Evolutionary conservation across 2,888 invertebrate species (phyloP), one percentile per base, ranked within the genome.

Genomic region (Cyclophora punctaria): DNA sequence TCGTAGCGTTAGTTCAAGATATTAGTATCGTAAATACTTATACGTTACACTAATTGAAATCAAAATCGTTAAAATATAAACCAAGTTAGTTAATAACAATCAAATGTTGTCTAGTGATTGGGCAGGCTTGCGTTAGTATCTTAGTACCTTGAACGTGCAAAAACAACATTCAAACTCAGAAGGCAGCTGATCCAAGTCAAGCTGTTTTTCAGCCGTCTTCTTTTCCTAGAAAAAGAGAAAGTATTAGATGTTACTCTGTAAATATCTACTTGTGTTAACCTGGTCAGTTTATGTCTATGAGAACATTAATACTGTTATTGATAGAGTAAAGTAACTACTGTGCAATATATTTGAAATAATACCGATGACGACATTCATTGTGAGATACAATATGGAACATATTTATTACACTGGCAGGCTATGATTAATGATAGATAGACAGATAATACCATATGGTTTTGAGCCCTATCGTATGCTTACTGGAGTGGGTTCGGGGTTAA

Each of bases 101-200:
- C 20, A 20, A 20, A 20, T 20, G 20, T 20, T 20, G 20, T 20
- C 20, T 49, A 20, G 20, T 20, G 20, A 37, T 45, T 48, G 47
- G 41, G 35, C 46, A 48, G 50, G 51, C 54, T 55, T 44, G 48
- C 49, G 63, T 85, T 86, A 85, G 78, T 78, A 65, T 73, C 71
- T 86, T 85, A 87, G 84, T 94, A 96, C 96, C 96, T 96, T 96
- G 86, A 95, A 93, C 89, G 95, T 95, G 93, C 96, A 96, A 94
- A 96, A 96, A 93, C 96, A 96, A 94, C 96, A 96, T 92, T 96
- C 96, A 93, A 96, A 95, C 91, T 96, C 96, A 91, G 95, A 96
- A 90, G 96, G 96, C 89, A 95, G 92, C 91, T 96, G 96, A 91
- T 95, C 95, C 90, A 93, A 90, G 92, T 92, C 92, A 86, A 94